Evolutionary conservation across 1,140 invertebrate species (phyloP), one percentile per base, ranked within the genome.

Genomic region (Caligus rogercresseyi): DNA sequence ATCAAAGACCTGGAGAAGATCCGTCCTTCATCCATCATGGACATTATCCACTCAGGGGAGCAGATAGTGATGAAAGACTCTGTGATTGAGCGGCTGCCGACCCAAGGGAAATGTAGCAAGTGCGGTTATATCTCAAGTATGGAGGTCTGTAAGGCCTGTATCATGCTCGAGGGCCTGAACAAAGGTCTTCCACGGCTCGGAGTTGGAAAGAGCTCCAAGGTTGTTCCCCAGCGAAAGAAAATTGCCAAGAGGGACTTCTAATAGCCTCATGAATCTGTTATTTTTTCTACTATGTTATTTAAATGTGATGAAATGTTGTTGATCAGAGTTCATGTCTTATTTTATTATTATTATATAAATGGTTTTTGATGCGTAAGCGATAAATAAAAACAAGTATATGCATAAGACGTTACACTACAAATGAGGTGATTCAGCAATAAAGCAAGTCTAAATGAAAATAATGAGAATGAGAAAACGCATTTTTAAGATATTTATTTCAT

Each of bases 71-170:
- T 65, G 15, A 54, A 20, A 1, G 52, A 54, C 2, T 2, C 19
- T 23, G 58, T 64, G 21, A 25, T 25, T 14, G 43, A 63, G 19
- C 16, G 20, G 43, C 20, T 93, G 69, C 91, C 91, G 0, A 78
- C 79, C 24, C 81, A 87, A 71, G 81, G 85, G 69, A 79, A 77
- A 62, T 98, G 95, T 76, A 76, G 74, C 16, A 78, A 85, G 61
- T 99, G 95, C 76, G 85, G 88, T 25, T 97, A 92, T 76, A 87
- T 98, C 2, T 97, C 93, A 1, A 96, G 92, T 69, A 91, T 98
- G 74, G 79, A 83, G 68, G 79, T 97, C 13, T 99, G 95, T 72
- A 98, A 98, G 75, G 94, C 95, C 0, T 99, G 95, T 74, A 80
- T 93, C 1, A 76, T 99, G 56, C 75, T 98, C 3, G 78, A 58